Evolutionary conservation across 2,888 invertebrate species (phyloP).

Genomic region (Malthinus flaveolus): DNA sequence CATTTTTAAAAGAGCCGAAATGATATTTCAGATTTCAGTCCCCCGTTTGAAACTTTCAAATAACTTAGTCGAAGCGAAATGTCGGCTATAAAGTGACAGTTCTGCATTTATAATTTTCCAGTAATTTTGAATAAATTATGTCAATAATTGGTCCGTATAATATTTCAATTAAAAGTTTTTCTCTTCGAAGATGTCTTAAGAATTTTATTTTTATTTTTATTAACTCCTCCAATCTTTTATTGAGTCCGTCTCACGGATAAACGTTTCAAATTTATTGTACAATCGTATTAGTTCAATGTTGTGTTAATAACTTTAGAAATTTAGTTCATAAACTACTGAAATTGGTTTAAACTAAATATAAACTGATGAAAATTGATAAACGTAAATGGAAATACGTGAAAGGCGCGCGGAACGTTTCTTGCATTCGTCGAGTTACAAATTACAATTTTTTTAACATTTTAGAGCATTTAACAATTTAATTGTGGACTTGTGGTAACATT

Average conservation of each 20-base stretch:
- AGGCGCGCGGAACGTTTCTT: no score
- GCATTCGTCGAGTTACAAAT: no score
- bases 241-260: not conserved
- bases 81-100: constrained; percentile 35
- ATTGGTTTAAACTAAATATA: constrained; percentile 17
- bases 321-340: constrained; percentile 50
- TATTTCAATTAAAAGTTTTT: constrained; percentile 14
- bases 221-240: not conserved
- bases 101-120: constrained; percentile 36
- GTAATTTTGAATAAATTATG: constrained; percentile 36
- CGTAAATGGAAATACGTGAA: constrained; percentile 35
- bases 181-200: not conserved
- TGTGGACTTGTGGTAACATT: no score
- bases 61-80: constrained; percentile 34
- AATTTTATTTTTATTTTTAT: not conserved
- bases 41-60: constrained; percentile 32
- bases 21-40: constrained; percentile 17
- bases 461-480: no score
- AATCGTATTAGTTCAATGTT: constrained; percentile 50
- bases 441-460: no score
- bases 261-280: constrained; percentile 5
- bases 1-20: constrained; percentile 24
- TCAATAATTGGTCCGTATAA: constrained; percentile 32
- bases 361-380: constrained; percentile 38
- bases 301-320: constrained; percentile 53